Base-by-base conservation (phyloP, 1,140 invertebrate genomes). In the Camponotus floridanus region DNA sequence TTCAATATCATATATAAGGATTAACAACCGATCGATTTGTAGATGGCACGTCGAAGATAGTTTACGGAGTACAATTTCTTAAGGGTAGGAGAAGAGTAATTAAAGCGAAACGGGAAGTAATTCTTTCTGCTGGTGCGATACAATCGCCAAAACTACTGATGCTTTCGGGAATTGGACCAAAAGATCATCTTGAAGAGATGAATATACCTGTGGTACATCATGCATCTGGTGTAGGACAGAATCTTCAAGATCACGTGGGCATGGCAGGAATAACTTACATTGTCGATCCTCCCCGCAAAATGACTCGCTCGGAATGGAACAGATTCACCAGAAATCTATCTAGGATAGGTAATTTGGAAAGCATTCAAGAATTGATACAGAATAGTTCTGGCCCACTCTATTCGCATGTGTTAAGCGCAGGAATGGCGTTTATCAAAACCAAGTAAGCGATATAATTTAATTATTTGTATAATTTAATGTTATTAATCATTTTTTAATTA, bases 141-240 rank as follows among this genome's bases (percentile, higher is more conserved):
- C 96, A 96, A 62, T 97, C 97, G 42, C 98, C 98, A 0, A 97
- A 98, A 90, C 88, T 99, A 4, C 93, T 99, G 45, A 98, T 98
- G 97, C 92, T 98, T 5, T 98, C 97, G 1, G 97, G 97, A 2
- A 93, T 97, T 13, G 98, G 98, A 4, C 97, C 98, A 0, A 92
- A 88, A 6, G 93, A 96, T 5, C 96, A 98, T 90, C 91, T 96
- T 2, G 64, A 87, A 0, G 87, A 94, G 11, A 87, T 96, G 9
- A 95, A 96, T n/a, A 97, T 98, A 26, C 86, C 92, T 7, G 87
- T 95, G 8, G 64, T 96, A 1, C 92, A 94, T 13, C 81, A 96
- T 92, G 93, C 97, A 48, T 96, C 97, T 0, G 97, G 97, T 0
- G 98, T 98, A 0, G 98, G 98, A 0, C 92, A 96, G 80, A 98